Evolutionary conservation across 2,888 invertebrate species (phyloP).

Genomic region (Autographa pulchrina): DNA sequence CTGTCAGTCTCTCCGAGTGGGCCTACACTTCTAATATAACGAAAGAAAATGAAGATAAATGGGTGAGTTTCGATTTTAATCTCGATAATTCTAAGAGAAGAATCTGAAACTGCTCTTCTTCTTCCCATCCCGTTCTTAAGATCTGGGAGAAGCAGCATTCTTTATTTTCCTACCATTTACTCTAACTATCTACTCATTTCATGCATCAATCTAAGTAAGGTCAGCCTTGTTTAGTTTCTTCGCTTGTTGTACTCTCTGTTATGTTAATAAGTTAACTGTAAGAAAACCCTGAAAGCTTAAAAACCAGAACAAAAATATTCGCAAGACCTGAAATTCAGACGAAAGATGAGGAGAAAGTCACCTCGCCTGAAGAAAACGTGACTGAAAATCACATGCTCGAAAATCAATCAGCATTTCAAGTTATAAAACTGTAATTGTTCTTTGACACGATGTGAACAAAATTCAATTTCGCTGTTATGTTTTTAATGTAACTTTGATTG

Average conservation of each 20-base stretch:
- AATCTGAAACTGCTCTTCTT: background rate
- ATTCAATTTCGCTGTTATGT: constrained; percentile 32
- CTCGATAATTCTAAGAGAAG: background rate
- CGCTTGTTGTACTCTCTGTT: too few relatives aligned
- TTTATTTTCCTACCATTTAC: too few relatives aligned
- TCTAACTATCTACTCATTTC: too few relatives aligned
- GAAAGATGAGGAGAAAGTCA: background rate
- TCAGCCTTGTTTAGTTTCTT: too few relatives aligned
- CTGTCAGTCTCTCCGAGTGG: constrained; percentile 92
- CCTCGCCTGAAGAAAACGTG: constrained; percentile 6
- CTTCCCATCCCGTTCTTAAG: background rate
- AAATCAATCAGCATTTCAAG: constrained; percentile 19
- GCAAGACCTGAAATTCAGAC: background rate
- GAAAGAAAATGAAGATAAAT: constrained; percentile 89
- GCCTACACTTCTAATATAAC: constrained; percentile 94
- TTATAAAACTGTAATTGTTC: constrained; percentile 24
- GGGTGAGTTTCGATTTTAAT: constrained; percentile 65
- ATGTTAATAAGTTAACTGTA: too few relatives aligned
- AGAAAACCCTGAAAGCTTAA: background rate
- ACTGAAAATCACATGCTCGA: constrained; percentile 5
- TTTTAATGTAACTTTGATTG: constrained; percentile 10
- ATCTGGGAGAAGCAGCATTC: too few relatives aligned
- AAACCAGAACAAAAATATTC: background rate
- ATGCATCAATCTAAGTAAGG: too few relatives aligned
- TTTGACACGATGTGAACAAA: constrained; percentile 11